Base-by-base conservation (phyloP, 1,140 invertebrate species). In the Sinella curviseta region DNA sequence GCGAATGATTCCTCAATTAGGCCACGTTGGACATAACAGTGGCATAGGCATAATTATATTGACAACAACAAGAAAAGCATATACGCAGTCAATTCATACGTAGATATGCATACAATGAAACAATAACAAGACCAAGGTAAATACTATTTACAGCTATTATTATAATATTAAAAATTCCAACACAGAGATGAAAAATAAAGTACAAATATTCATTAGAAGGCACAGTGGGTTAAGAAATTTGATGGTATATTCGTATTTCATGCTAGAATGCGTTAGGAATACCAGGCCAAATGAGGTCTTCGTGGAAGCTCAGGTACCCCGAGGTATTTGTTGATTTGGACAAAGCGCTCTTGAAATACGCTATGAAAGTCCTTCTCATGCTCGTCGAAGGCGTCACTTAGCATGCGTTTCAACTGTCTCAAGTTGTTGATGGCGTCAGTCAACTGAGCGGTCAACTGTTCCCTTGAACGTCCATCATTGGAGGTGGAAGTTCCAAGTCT, bases 291-390 rank as follows among this genome's bases (percentile, higher is more conserved):
- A n/a, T n/a, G 14, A 33, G 65, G 30, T 8, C 12, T 3, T 3
- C 24, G 8, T 33, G 65, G 65, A 12, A 70, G 31, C 26, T 30
- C 65, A 8, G 65, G 65, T 1, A 70, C 65, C 30, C 65, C 8
- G 3, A 70, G 65, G n/a, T 70, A 70, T 33, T 70, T 24, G 24
- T 70, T 70, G n/a, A 70, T 70, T 70, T 70, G 65, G 2, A 8
- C 31, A n/a, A 31, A 70, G 4, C 65, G 65, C 26, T 70, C 65
- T 70, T 70, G 65, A 33, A 70, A 70, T 14, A 70, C 65, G 26
- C 4, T n/a, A 70, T 70, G 65, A n/a, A 70, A 70, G n/a, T 70
- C 65, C 12, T 70, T 30, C 24, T 70, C 65, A 70, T 70, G 65
- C 12, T 70, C 65, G 12, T 70, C 65, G 31, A 70, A 70, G n/a